Percentiles rank a stretch among this genome's conserved stretches.
Conservation (phyloP, 1,140 invertebrate genomes). For the Aphaenogaster floridana region DNA sequence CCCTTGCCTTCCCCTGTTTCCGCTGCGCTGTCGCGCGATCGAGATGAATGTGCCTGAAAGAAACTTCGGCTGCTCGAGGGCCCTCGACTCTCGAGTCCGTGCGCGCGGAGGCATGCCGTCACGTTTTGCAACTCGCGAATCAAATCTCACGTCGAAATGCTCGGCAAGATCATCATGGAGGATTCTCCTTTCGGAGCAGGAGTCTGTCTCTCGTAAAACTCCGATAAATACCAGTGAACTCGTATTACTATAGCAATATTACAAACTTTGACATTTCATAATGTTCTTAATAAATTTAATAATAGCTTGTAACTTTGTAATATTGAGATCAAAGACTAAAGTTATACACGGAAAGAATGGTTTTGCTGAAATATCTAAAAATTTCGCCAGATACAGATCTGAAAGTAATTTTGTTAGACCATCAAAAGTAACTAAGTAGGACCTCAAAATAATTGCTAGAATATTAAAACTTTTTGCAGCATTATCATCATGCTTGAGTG, state of each 20-base stretch:
- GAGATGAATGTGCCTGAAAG: conserved; percentile 70
- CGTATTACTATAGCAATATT: background rate
- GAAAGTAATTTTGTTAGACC: too few species aligned
- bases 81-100: conserved; percentile 51
- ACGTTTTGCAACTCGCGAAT: conserved; percentile 48
- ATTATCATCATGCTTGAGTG: too few species aligned
- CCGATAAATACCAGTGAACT: background rate
- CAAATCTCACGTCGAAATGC: conserved; percentile 43
- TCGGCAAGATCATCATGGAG: background rate
- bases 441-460: too few species aligned
- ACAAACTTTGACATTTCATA: background rate
- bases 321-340: background rate
- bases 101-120: conserved; percentile 64
- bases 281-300: conserved; percentile 10
- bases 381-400: too few species aligned
- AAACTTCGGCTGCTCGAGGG: conserved; percentile 57
- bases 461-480: too few species aligned
- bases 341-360: background rate
- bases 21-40: conserved; percentile 60
- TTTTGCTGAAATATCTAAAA: too few species aligned
- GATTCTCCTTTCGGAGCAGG: background rate
- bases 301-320: background rate
- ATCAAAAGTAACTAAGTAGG: too few species aligned
- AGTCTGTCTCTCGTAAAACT: background rate
- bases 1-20: background rate